Evolutionary conservation across 2,888 invertebrate genomes (phyloP).

Genomic region (Lasioglossum oenotherae): DNA sequence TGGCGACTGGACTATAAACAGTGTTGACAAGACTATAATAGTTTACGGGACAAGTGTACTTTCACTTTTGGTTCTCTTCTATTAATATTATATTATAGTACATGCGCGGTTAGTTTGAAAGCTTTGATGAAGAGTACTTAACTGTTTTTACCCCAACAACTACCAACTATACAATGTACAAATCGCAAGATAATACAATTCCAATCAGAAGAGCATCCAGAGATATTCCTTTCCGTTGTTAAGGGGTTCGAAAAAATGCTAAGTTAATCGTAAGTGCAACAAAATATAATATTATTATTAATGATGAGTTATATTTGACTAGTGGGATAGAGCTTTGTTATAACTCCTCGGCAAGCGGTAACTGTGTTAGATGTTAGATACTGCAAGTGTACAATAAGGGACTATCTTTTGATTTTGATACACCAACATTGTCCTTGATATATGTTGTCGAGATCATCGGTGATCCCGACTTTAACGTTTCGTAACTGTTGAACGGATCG

Average conservation of each 20-base stretch:
- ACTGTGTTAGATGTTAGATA: conserved; percentile 11
- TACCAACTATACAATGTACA: conserved; percentile 9
- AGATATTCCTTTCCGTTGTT: neutral
- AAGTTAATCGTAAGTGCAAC: neutral
- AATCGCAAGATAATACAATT: neutral
- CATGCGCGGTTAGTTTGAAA: conserved; percentile 25
- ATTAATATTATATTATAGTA: neutral
- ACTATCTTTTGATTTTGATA: too few relatives aligned
- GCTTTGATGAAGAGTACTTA: neutral
- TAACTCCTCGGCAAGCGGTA: neutral
- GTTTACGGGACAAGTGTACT: neutral
- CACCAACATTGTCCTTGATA: neutral
- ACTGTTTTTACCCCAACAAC: neutral
- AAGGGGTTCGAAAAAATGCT: neutral
- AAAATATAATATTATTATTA: neutral
- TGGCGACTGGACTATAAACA: too few relatives aligned
- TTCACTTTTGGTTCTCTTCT: neutral
- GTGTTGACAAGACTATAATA: neutral
- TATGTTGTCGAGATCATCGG: neutral
- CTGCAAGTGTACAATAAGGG: neutral
- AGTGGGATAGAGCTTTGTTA: neutral
- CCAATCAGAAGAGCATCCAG: neutral
- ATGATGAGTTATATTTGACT: neutral
- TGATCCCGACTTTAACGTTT: neutral
- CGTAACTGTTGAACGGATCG: neutral